Evolutionary conservation across 2,797 vertebrate genomes (phyloP), one percentile per base, ranked within the genome.

Genomic region (Tamandua tetradactyla): DNA sequence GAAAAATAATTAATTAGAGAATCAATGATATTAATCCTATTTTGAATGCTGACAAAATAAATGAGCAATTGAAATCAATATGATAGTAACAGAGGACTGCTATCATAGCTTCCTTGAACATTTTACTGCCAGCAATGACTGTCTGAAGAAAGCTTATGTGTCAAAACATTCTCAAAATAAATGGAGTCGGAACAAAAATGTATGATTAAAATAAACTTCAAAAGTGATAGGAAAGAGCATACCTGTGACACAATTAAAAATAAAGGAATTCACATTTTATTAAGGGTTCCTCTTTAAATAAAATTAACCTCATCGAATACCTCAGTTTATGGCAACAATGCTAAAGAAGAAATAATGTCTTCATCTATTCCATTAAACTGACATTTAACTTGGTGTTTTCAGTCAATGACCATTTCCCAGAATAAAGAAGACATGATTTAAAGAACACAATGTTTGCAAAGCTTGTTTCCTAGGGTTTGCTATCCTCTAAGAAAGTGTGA

Each of bases 11-110:
- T 94, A 42, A 91, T 97, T 96, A 92, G 44, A 74, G 94, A 83
- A 66, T 75, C 81, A 4, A 55, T 69, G 30, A 95, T 91, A 44
- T 23, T 96, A 97, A 96, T 95, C 96, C 82, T 78, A 96, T 94
- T 95, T 96, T 93, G 35, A 97, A 96, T 83, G 84, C 8, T 93
- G 62, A 97, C 61, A 95, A 94, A 87, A 93, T 55, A 97, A 92
- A 94, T 20, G 40, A 52, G 85, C 32, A 68, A 91, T 93, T 94
- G 37, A 95, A 98, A 97, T 96, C 85, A 94, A 88, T 95, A 86
- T 85, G 35, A 92, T 85, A 85, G 9, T 95, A 97, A 96, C 74
- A 49, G 86, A 49, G 4, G 15, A 62, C 4, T 94, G 69, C 95
- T 96, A 57, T 79, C 37, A 55, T 89, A 32, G 84, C 0, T 1